Evolutionary conservation across 2,113 vertebrate genomes (phyloP).

Genomic region (Erythrocebus patas): DNA sequence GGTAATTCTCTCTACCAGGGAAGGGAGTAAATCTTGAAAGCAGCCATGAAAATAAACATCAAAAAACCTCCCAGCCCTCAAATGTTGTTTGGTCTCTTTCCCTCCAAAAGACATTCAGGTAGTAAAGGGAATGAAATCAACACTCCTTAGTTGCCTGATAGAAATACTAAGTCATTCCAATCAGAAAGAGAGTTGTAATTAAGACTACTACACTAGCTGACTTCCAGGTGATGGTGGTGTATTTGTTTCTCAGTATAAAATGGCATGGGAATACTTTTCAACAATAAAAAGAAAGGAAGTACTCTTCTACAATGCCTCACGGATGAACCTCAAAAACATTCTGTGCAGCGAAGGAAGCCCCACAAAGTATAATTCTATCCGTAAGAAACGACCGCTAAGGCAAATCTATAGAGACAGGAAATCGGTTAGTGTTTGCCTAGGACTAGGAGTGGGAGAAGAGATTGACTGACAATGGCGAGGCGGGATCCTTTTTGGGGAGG

Average conservation of each 20-base stretch:
- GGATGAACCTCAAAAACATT: neutral
- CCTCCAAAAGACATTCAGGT: neutral
- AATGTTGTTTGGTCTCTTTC: neutral
- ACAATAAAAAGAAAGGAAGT: neutral
- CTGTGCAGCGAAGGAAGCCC: neutral
- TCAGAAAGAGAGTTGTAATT: neutral
- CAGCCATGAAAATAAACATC: neutral
- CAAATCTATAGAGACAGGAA: neutral
- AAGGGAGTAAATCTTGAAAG: slow-evolving; percentile 30
- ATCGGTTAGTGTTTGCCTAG: neutral
- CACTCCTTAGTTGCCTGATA: neutral
- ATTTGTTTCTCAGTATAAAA: neutral
- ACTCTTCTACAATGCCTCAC: neutral
- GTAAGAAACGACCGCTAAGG: neutral
- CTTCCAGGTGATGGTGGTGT: neutral
- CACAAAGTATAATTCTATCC: neutral
- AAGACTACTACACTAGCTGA: neutral
- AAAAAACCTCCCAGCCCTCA: neutral
- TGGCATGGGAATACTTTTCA: neutral
- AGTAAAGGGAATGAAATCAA: neutral
- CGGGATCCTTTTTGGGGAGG: neutral
- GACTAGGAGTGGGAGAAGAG: too few species aligned
- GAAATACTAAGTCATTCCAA: neutral
- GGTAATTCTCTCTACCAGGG: neutral
- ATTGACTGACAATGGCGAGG: neutral